These are phyloP conservation scores for Nowickia ferox DNA, from an alignment of 2,888 invertebrate species.

Conservation along the genomic window DNA sequence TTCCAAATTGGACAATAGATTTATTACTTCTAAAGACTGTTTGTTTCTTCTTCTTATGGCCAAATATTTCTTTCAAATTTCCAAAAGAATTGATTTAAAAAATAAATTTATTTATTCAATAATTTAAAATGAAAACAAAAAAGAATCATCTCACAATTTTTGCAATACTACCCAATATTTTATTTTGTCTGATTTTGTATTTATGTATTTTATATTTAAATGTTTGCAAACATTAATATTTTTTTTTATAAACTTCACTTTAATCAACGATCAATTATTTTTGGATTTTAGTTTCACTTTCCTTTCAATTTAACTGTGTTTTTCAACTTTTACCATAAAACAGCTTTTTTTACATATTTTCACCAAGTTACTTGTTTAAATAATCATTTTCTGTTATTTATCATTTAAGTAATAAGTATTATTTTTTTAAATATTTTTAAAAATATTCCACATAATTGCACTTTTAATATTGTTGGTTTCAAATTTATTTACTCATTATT, in stretches of 20 bases:
- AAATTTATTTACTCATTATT: conserved; percentile 74
- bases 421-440: conserved; percentile 72
- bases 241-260: conserved; percentile 44
- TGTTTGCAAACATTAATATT: conserved; percentile 67
- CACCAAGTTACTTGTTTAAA: conserved; percentile 74
- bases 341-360: conserved; percentile 72
- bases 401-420: conserved; percentile 55
- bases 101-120: conserved; percentile 6
- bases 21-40: conserved; percentile 16
- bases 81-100: conserved; percentile 30
- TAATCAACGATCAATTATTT: conserved; percentile 61
- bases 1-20: neutral
- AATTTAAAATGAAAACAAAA: conserved; percentile 21
- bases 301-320: conserved; percentile 53
- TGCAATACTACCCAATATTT: conserved; percentile 32
- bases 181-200: conserved; percentile 25
- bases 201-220: conserved; percentile 38
- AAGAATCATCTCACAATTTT: conserved; percentile 45
- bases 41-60: conserved; percentile 50
- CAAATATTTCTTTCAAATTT: conserved; percentile 32
- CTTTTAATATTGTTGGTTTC: conserved; percentile 82
- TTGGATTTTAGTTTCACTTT: conserved; percentile 60
- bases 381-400: conserved; percentile 68
- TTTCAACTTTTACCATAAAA: conserved; percentile 75
- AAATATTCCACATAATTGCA: conserved; percentile 85